A percentile compares a stretch with the other conserved stretches of the same genome.
Conservation (phyloP, 2,113 vertebrate species). For the Chaenocephalus aceratus region DNA sequence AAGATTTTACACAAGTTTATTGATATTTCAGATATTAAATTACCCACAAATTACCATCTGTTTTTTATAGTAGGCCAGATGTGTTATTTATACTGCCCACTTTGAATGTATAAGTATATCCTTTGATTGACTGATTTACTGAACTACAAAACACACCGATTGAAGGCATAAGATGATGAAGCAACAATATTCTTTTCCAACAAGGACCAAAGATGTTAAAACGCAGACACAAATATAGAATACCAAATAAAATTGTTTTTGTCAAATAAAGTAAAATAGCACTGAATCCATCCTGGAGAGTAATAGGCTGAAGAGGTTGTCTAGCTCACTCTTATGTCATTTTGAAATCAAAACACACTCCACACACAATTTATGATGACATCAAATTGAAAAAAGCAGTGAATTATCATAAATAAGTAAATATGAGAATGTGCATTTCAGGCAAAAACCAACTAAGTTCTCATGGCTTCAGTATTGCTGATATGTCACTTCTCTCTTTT, state of each 20-base stretch:
- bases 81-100: too few species aligned
- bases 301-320: too few species aligned
- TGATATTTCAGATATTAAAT: neutral
- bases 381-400: neutral
- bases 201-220: neutral
- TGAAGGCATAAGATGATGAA: neutral
- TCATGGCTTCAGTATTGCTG: constrained; percentile 35
- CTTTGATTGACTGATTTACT: neutral
- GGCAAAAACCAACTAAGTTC: neutral
- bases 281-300: too few species aligned
- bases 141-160: neutral
- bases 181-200: neutral
- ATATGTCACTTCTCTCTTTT: constrained; percentile 16
- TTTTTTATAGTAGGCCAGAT: too few species aligned
- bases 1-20: too few species aligned
- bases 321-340: neutral
- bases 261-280: neutral
- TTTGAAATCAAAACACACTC: neutral
- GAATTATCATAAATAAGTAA: neutral
- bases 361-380: neutral
- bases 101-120: neutral
- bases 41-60: too few species aligned
- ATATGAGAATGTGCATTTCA: neutral
- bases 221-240: neutral
- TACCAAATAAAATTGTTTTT: neutral